Conservation (phyloP, 2,797 vertebrate genomes). For the Austrolebias charrua region DNA sequence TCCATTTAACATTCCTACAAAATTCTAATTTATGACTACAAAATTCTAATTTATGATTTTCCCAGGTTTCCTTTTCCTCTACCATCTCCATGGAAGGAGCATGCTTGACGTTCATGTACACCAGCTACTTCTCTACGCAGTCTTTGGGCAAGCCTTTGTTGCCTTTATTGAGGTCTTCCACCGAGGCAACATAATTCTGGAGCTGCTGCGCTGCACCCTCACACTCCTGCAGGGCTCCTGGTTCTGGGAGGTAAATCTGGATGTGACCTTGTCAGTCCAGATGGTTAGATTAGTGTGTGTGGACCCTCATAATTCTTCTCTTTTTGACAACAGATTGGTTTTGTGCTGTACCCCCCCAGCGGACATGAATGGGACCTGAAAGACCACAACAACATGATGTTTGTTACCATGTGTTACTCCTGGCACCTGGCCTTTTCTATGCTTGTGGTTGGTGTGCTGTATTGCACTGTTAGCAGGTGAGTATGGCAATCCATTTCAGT, state of each 20-base stretch:
- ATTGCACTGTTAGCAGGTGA: slow-evolving; percentile 87
- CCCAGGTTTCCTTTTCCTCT: slow-evolving; percentile 91
- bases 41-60: not conserved
- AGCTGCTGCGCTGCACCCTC: slow-evolving; percentile 86
- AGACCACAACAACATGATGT: slow-evolving; percentile 89
- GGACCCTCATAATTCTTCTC: slow-evolving; percentile 9
- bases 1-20: no score
- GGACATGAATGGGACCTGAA: slow-evolving; percentile 87
- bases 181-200: slow-evolving; percentile 85
- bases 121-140: slow-evolving; percentile 83
- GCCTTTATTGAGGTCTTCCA: slow-evolving; percentile 88
- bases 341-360: slow-evolving; percentile 88
- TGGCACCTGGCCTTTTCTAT: slow-evolving; percentile 90
- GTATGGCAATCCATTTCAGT: slow-evolving; percentile 25
- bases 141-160: slow-evolving; percentile 81
- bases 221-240: slow-evolving; percentile 92
- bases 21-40: no score
- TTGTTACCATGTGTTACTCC: slow-evolving; percentile 92
- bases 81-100: slow-evolving; percentile 90
- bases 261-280: not conserved
- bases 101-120: slow-evolving; percentile 91
- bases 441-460: slow-evolving; percentile 80
- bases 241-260: slow-evolving; percentile 91
- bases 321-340: slow-evolving; percentile 84
- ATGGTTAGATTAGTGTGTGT: rapidly evolving